Percentiles rank a stretch among this genome's conserved stretches.
Evolutionary conservation across 2,113 vertebrate species (phyloP).

Genomic region (Ovis aries): DNA sequence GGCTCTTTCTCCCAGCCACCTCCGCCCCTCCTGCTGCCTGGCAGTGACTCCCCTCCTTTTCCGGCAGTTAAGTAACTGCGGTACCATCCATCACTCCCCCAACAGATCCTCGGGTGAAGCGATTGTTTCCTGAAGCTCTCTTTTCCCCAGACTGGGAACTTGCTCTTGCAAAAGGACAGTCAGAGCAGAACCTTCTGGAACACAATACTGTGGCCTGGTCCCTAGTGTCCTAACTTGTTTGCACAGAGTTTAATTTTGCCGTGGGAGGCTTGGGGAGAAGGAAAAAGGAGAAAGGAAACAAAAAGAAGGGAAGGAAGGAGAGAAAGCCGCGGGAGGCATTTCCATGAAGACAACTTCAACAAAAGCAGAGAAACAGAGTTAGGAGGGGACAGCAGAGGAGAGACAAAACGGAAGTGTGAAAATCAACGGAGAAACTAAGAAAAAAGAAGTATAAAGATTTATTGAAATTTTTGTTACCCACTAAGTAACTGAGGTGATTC

Average conservation of each 20-base stretch:
- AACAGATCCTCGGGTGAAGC: slow-evolving; percentile 40
- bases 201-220: not conserved
- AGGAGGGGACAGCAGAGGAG: not conserved
- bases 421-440: not conserved
- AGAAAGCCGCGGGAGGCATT: not conserved
- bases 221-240: not conserved
- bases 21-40: slow-evolving; percentile 31
- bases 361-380: not conserved
- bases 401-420: not conserved
- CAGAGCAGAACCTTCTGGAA: not conserved
- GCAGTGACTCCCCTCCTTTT: slow-evolving; percentile 41
- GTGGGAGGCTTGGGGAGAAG: slow-evolving; percentile 1
- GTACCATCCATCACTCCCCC: slow-evolving; percentile 77
- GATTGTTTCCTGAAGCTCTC: slow-evolving; percentile 14
- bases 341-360: not conserved
- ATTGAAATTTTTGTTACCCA: not conserved
- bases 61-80: slow-evolving; percentile 75
- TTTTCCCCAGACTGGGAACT: not conserved
- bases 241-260: slow-evolving; percentile 1
- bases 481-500: not conserved
- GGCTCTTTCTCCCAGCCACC: slow-evolving; percentile 60
- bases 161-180: not conserved
- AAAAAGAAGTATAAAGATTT: not conserved
- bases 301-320: not conserved
- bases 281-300: not conserved